Evolutionary conservation across 2,113 vertebrate genomes (phyloP).

Genomic region (Ahaetulla prasina): DNA sequence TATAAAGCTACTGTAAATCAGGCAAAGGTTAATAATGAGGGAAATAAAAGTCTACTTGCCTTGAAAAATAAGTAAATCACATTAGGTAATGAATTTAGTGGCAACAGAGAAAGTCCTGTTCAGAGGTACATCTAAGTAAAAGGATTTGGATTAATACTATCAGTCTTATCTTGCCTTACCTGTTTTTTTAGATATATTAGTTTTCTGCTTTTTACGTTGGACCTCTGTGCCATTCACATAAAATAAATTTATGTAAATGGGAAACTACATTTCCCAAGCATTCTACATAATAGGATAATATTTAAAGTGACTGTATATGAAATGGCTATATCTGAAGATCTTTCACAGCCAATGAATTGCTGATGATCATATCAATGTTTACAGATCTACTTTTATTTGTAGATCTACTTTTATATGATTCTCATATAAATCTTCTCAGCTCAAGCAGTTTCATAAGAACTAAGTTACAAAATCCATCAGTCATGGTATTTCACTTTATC

Average conservation of each 20-base stretch:
- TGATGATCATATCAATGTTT: background rate
- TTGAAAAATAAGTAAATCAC: slow-evolving; percentile 19
- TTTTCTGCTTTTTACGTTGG: background rate
- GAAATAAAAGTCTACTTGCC: slow-evolving; percentile 9
- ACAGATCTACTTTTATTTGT: background rate
- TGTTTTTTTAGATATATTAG: background rate
- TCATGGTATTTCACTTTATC: background rate
- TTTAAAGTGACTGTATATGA: background rate
- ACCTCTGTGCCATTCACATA: too few relatives aligned
- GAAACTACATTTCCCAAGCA: background rate
- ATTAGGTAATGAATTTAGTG: background rate
- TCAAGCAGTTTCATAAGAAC: background rate
- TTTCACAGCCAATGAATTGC: background rate
- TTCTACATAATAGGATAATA: background rate
- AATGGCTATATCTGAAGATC: background rate
- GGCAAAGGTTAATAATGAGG: slow-evolving; percentile 11
- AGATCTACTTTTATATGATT: background rate
- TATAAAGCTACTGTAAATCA: slow-evolving; percentile 9
- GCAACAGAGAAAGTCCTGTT: background rate
- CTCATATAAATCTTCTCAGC: background rate
- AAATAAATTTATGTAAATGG: background rate
- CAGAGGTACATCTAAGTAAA: slow-evolving; percentile 2
- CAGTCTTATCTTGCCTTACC: background rate
- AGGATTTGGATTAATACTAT: background rate
- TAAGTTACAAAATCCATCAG: background rate